A percentile compares a stretch with the other conserved stretches of the same genome.
Evolutionary conservation across 2,797 vertebrate species (phyloP).

Genomic region (Melanotaenia parkinsoni): DNA sequence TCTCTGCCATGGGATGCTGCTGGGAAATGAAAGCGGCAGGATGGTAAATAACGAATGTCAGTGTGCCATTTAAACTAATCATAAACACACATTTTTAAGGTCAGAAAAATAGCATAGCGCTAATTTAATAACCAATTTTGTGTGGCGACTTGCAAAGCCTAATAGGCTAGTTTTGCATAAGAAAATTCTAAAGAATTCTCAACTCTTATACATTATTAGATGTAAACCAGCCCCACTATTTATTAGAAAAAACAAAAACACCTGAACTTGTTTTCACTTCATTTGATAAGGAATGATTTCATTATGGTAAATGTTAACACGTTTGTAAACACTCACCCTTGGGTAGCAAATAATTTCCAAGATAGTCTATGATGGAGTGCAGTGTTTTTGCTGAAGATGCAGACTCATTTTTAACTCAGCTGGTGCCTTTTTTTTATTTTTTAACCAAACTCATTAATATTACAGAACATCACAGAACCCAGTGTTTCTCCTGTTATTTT

Average conservation of each 20-base stretch:
- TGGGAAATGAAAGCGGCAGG: too few relatives aligned
- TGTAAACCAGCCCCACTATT: not conserved
- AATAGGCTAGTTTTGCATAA: not conserved
- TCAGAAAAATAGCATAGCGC: too few relatives aligned
- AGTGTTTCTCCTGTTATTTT: constrained; percentile 15
- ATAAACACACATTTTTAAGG: too few relatives aligned
- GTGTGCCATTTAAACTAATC: too few relatives aligned
- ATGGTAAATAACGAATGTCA: too few relatives aligned
- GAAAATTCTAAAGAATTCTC: too few relatives aligned
- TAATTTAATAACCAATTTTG: too few relatives aligned
- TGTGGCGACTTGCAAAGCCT: too few relatives aligned
- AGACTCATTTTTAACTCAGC: constrained; percentile 34
- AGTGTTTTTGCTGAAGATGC: not conserved
- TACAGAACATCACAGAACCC: not conserved
- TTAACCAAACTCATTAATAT: constrained; percentile 49
- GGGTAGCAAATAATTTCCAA: constrained; percentile 13
- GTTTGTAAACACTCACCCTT: constrained; percentile 28
- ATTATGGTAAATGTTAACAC: constrained; percentile 23
- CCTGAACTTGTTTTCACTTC: constrained; percentile 1
- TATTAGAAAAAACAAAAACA: not conserved
- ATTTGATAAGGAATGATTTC: constrained; percentile 11
- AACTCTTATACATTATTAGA: too few relatives aligned
- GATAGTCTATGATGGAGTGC: constrained; percentile 32
- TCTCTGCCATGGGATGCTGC: too few relatives aligned
- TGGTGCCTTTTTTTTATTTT: constrained; percentile 21